Base-by-base conservation (phyloP, 2,888 invertebrate species). In the Germaria angustata region DNA sequence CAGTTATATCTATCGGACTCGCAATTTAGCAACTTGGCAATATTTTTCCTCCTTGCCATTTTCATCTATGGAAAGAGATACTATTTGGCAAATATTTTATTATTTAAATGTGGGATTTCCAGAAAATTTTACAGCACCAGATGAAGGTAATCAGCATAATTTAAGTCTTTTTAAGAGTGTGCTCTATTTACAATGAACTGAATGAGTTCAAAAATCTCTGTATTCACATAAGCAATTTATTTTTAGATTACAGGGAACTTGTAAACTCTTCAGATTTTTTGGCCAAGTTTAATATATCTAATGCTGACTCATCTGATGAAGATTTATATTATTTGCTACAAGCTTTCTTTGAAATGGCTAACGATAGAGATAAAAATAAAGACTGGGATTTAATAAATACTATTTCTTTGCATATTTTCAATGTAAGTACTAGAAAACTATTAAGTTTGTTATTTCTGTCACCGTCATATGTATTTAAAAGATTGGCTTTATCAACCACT, bases 321-420 rank as follows among this genome's bases (percentile, higher is more conserved):
- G 96, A 96, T 88, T 93, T 94, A 63, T 95, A 95, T 88, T 96
- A 95, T 91, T 91, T 96, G 57, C 89, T 96, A 63, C 95, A 95
- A 80, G 94, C 96, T 2, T 94, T 96, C 88, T 94, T 95, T 51
- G 95, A 95, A 89, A 96, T 96, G 95, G 95, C 95, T 11, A 91
- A 95, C 87, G 93, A 94, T 3, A 92, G 96, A 81, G 88, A 91
- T 80, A 85, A 85, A 34, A 88, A 91, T 7, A 90, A 91, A 61
- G 95, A 96, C 87, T 92, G 93, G 87, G 92, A 93, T 28, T 94
- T 96, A 86, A 93, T 96, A 61, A 92, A 93, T 87, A 92, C 93
- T 28, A 93, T 95, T 22, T 94, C 94, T 0, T 91, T 94, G 57
- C 94, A 95, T 89, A 92, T 96, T 61, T 94, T 95, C 87, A 93